Base-by-base conservation (phyloP, 2,888 invertebrate genomes). In the Agrotis segetum region DNA sequence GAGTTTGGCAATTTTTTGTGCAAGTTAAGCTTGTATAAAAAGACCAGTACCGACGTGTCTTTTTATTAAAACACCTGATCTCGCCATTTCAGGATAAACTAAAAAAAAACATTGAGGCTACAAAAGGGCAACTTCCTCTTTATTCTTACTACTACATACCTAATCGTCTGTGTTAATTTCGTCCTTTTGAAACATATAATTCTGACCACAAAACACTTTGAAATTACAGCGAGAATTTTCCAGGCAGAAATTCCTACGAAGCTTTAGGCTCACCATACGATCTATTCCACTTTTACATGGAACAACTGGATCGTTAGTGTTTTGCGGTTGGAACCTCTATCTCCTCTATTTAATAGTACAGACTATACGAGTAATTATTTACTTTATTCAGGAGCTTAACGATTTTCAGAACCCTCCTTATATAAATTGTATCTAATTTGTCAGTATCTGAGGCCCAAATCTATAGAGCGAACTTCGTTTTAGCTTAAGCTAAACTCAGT, bases 241-340 rank as follows among this genome's bases (percentile, higher is more conserved):
- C 50, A 55, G 46, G 13, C 50, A 67, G 65, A 40, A 67, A 79
- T 61, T 76, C 17, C 73, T 50, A 56, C 17, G 47, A 21, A 24
- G 29, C 46, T 47, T 64, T 34, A 16, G 44, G 29, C 21, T 47
- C 46, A 61, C 56, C 19, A 4, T 58, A 50, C 61, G 13, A 79
- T 76, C 47, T 67, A 58, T 76, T 62, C 67, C 58, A 61, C 52
- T 74, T 79, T 79, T 73, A 61, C 79, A 52, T 49, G 11, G 55
- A 56, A 14, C 66, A 56, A 67, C 66, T 56, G 21, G 29, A 52
- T 79, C 61, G 61, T 79, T 75, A 59, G 74, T 64, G 72, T 64
- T 75, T 78, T 75, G 75, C 44, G 72, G 78, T 78, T 19, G 13
- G 9, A 53, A 34, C 40, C 40, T 40, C 40, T 40, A 40, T 17